Evolutionary conservation across 2,797 vertebrate genomes (phyloP), one percentile per base, ranked within the genome.

Genomic region (Taenioides sp.): DNA sequence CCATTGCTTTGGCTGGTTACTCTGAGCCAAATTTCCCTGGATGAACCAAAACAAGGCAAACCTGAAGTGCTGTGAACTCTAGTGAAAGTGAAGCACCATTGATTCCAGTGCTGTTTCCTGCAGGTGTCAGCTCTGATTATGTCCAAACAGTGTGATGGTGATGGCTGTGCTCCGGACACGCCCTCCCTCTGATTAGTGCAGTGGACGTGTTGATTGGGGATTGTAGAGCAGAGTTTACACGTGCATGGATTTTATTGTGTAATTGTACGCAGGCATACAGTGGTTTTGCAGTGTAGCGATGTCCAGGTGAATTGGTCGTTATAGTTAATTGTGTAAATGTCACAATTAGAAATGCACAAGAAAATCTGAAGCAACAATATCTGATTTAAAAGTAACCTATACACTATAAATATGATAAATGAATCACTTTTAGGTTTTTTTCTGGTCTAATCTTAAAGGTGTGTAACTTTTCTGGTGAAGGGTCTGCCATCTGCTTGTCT

Each of bases 191-290:
- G 90, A 91, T 92, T 91, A 86, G 71, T 47, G 27, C 85, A 79
- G 79, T 82, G 86, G 86, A 91, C 86, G 87, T 87, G 91, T 89
- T 93, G 92, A 93, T 93, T 92, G 87, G 86, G 86, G 92, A 92
- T 92, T 89, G 83, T 84, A 80, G 83, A 83, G 78, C 69, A 47
- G 86, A 90, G 90, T 93, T 93, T 91, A 91, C 83, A 84, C 85
- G 88, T 88, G 89, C 86, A 89, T 90, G 79, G 79, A 50, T 87
- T 90, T 84, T 81, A 87, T 81, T 83, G 88, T 88, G 80, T 73
- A 67, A 79, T 77, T 71, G 28, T 5, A 31, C 70, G 54, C 62
- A 59, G 55, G 49, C 63, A 37, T 61, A 59, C 17, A 67, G 16
- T 72, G 40, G 43, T 59, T 55, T 43, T 47, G 60, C 6, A 12